Evolutionary conservation across 2,797 vertebrate species (phyloP).

Genomic region (Muraenolepis orangiensis): DNA sequence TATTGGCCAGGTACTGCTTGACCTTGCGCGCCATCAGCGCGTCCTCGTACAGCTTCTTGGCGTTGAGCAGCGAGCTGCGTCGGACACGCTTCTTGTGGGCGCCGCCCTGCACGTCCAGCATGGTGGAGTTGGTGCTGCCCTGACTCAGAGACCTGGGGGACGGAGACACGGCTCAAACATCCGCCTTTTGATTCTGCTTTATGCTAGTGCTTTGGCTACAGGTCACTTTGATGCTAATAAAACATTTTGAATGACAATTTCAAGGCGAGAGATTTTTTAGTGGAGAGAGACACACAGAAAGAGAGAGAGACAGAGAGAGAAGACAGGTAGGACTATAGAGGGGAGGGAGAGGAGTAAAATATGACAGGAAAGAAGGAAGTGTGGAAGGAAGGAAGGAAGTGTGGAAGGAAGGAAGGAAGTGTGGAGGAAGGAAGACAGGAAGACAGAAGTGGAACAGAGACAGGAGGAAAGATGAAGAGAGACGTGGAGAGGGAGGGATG

Average conservation of each 20-base stretch:
- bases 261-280: too few relatives aligned
- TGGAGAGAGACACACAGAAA: neutral
- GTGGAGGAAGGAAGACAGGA: neutral
- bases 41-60: conserved; percentile 96
- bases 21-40: conserved; percentile 97
- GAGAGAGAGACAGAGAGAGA: neutral
- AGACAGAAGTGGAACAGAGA: neutral
- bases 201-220: neutral
- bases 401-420: conserved; percentile 27
- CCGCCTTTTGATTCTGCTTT: neutral
- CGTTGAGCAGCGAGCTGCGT: conserved; percentile 92
- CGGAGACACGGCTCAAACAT: conserved; percentile 5
- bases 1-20: conserved; percentile 92
- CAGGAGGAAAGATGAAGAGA: neutral
- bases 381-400: neutral
- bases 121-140: conserved; percentile 96
- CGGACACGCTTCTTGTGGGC: conserved; percentile 91
- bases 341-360: conserved; percentile 47
- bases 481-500: neutral
- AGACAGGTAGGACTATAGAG: neutral
- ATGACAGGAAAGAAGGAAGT: conserved; percentile 45
- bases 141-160: conserved; percentile 87
- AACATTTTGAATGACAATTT: neutral
- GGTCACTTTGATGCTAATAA: neutral
- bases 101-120: conserved; percentile 92